Base-by-base conservation (phyloP, 2,888 invertebrate genomes). In the Pandemis corylana region DNA sequence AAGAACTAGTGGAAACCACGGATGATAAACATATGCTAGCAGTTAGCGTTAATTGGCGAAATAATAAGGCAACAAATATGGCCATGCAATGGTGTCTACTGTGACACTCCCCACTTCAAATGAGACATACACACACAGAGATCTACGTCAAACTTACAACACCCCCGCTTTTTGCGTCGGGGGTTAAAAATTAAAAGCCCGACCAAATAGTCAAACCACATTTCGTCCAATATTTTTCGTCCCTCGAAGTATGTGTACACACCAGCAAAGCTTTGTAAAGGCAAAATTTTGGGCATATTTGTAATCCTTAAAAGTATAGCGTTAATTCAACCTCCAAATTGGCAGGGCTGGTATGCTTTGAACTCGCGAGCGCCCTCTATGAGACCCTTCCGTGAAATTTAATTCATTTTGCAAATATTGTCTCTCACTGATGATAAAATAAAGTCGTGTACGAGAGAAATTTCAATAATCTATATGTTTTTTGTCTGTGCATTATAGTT, bases 271-370 rank as follows among this genome's bases (percentile, higher is more conserved):
- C 82, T 82, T 83, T 84, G 80, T 84, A 81, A 84, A 85, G 84
- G 83, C 83, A 78, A 84, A 88, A 89, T 88, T 85, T 81, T 80
- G 72, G 74, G 80, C 85, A 87, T 89, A 83, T 83, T 87, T 85
- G 84, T 78, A 83, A 84, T 85, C 83, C 84, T 85, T 85, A 82
- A 86, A 88, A 90, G 85, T 89, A 85, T 85, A 85, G 83, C 84
- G 83, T 82, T 86, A 86, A 89, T 88, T 88, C 86, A 78, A 77
- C 80, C 85, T 85, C 79, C 76, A 79, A 80, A 81, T 84, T 80
- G 83, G 80, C 76, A 75, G 72, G 81, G 78, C 67, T 76, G 89
- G 90, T 86, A 90, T 90, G 90, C 90, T 89, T 90, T 90, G 89
- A 87, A 80, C 78, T 75, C 72, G 46, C 13, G 42, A 70, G 63